Percentiles rank a stretch among this genome's conserved stretches.
Conservation (phyloP, 2,797 vertebrate species). For the Takifugu rubripes region DNA sequence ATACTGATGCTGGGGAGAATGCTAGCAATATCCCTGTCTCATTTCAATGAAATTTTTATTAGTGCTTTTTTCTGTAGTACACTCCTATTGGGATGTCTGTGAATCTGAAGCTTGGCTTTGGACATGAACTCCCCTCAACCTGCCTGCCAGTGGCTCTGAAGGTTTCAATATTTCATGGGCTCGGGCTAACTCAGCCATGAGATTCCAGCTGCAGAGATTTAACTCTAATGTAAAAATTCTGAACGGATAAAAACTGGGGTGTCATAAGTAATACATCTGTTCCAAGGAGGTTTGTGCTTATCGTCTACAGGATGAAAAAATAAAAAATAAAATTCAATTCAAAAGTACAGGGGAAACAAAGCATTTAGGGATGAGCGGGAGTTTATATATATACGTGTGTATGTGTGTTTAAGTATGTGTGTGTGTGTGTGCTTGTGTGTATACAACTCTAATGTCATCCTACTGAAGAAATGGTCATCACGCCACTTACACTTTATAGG, state of each 20-base stretch:
- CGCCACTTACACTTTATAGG: conserved; percentile 85
- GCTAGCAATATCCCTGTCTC: conserved; percentile 99
- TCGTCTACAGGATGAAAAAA: conserved; percentile 67
- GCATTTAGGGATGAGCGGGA: conserved; percentile 89
- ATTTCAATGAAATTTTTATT: conserved; percentile 99
- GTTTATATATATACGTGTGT: conserved; percentile 58
- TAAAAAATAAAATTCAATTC: conserved; percentile 81
- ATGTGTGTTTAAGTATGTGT: no score
- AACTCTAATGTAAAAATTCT: conserved; percentile 99
- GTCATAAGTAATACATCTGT: conserved; percentile 99
- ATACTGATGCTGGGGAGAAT: conserved; percentile 98
- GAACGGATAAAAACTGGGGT: conserved; percentile 98
- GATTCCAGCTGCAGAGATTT: conserved; percentile 99
- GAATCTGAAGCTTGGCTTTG: conserved; percentile 97
- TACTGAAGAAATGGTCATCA: conserved; percentile 86
- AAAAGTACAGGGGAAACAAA: conserved; percentile 75
- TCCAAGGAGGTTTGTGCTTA: conserved; percentile 84
- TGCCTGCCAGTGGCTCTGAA: conserved; percentile 94
- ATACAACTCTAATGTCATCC: conserved; percentile 80
- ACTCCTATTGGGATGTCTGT: conserved; percentile 99
- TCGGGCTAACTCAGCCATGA: conserved; percentile 98
- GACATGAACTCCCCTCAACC: conserved; percentile 99
- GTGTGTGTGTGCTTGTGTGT: no score
- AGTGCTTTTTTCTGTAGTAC: conserved; percentile 97
- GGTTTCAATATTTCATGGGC: conserved; percentile 99